Evolutionary conservation across 2,888 invertebrate genomes (phyloP).

Genomic region (Oscheius sp.): DNA sequence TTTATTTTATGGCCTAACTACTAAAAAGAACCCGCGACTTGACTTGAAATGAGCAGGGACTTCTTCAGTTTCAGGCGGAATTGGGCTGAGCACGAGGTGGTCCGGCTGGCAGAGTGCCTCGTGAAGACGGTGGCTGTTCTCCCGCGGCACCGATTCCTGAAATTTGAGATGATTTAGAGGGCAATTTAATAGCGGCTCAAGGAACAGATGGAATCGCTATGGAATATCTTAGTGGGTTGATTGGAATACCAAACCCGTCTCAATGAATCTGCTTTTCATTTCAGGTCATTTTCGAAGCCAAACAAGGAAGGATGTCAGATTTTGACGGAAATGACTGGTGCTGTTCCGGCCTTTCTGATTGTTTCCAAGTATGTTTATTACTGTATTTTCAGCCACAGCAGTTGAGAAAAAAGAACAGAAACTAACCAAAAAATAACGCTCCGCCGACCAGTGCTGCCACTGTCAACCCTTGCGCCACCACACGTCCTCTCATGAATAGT

Average conservation of each 20-base stretch:
- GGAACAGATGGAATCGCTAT: background rate
- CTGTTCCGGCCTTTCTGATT: no score
- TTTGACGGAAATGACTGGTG: no score
- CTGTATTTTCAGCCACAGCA: no score
- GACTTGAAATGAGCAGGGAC: no score
- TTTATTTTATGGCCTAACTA: no score
- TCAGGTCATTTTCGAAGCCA: no score
- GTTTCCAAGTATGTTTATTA: no score
- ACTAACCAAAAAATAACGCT: conserved; percentile 56
- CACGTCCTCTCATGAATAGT: conserved; percentile 65
- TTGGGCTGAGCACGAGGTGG: conserved; percentile 11
- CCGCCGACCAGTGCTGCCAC: conserved; percentile 64
- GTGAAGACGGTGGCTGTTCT: background rate
- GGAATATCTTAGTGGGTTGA: background rate
- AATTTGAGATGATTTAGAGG: background rate
- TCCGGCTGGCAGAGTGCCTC: conserved; percentile 3
- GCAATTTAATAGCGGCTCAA: conserved; percentile 11
- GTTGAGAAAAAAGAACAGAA: no score
- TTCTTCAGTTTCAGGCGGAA: background rate
- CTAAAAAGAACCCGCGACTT: no score
- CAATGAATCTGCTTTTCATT: no score
- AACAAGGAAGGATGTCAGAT: no score
- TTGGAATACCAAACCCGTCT: no score
- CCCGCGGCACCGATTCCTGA: background rate
- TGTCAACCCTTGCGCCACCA: conserved; percentile 62